Evolutionary conservation across 2,113 vertebrate species (phyloP).

Genomic region (Nymphicus hollandicus): DNA sequence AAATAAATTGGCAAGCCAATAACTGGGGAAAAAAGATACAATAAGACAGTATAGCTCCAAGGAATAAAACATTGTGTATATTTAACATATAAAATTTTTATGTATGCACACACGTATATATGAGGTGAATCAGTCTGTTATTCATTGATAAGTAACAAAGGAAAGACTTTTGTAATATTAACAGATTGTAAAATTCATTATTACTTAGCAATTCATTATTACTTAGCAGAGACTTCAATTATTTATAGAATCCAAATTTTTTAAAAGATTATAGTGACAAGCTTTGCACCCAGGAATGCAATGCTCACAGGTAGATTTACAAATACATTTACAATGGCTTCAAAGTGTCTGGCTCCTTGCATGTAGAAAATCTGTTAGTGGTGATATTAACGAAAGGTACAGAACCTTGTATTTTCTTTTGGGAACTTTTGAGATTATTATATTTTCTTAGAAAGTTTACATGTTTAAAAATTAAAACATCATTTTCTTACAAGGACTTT

Average conservation of each 20-base stretch:
- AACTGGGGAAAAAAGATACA: neutral
- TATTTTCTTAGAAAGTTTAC: neutral
- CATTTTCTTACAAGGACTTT: neutral
- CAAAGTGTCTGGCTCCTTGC: neutral
- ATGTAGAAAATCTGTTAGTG: neutral
- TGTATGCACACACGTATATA: rapidly evolving
- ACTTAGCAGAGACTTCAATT: neutral
- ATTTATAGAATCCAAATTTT: neutral
- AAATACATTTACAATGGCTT: rapidly evolving
- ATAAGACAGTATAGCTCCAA: neutral
- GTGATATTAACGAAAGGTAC: neutral
- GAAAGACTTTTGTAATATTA: neutral
- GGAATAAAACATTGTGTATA: neutral
- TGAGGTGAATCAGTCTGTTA: neutral
- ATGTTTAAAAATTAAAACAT: neutral
- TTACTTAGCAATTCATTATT: neutral
- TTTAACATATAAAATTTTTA: neutral
- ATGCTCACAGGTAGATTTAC: neutral
- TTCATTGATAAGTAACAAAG: neutral
- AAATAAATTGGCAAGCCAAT: neutral
- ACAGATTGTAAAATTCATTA: neutral
- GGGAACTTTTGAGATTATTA: neutral
- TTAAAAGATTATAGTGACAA: neutral
- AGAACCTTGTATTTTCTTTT: neutral
- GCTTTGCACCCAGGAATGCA: neutral